A percentile compares a stretch with the other conserved stretches of the same genome.
Evolutionary conservation across 2,888 invertebrate species (phyloP).

Genomic region (Prenolepis imparis): DNA sequence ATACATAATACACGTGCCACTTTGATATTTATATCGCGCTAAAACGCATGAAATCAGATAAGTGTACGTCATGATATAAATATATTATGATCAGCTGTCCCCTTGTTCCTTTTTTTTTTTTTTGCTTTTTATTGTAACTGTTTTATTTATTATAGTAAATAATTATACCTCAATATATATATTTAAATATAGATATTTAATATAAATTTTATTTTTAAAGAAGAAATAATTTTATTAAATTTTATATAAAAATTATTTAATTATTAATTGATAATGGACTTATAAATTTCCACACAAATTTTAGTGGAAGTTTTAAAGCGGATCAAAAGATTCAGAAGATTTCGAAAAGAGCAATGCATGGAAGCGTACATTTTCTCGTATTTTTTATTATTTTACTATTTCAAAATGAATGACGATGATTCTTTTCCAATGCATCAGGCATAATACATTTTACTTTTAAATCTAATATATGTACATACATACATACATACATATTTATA

Average conservation of each 20-base stretch:
- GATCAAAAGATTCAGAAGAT: background rate
- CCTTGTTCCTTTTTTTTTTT: background rate
- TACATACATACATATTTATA: too few relatives aligned
- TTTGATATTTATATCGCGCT: constrained; percentile 41
- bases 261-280: background rate
- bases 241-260: background rate
- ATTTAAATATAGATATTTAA: constrained; percentile 1
- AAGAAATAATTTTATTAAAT: background rate
- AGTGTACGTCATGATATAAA: background rate
- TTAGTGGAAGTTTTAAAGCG: background rate
- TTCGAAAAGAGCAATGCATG: background rate
- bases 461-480: too few relatives aligned
- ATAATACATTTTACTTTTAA: too few relatives aligned
- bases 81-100: background rate
- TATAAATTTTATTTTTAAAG: background rate
- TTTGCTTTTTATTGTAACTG: background rate
- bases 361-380: too few relatives aligned
- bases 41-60: constrained; percentile 25
- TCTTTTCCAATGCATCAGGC: too few relatives aligned
- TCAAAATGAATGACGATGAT: too few relatives aligned
- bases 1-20: background rate
- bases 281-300: background rate
- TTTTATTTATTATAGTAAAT: background rate
- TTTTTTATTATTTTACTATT: too few relatives aligned
- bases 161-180: background rate